Evolutionary conservation across 2,113 vertebrate species (phyloP).

Genomic region (Acrocephalus kingi): DNA sequence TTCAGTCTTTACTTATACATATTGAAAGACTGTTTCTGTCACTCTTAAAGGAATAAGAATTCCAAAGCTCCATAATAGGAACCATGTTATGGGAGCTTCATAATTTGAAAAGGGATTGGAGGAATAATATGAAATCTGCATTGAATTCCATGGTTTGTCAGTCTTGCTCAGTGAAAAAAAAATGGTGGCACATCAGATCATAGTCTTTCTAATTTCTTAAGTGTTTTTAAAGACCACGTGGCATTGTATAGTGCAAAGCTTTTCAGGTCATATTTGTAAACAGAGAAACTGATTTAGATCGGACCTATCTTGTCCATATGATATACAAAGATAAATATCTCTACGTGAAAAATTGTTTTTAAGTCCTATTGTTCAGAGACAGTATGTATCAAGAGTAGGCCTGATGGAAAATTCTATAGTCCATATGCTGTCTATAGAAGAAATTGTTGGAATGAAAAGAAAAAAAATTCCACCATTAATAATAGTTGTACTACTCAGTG

Average conservation of each 20-base stretch:
- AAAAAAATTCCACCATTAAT: not conserved
- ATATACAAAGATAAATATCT: not conserved
- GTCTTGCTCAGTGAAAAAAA: not conserved
- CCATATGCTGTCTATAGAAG: not conserved
- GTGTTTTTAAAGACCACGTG: not conserved
- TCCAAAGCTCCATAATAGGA: not conserved
- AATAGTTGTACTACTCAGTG: not conserved
- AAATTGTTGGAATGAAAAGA: not conserved
- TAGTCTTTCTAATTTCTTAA: not conserved
- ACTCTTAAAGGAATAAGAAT: not conserved
- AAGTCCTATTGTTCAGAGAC: not conserved
- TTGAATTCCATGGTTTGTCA: not conserved
- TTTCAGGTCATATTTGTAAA: not conserved
- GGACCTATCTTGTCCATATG: not conserved
- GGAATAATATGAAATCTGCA: not conserved
- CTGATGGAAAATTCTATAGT: not conserved
- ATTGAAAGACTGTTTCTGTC: not conserved
- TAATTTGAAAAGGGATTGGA: not conserved
- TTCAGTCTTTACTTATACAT: not conserved
- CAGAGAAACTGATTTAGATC: not conserved
- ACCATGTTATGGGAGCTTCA: not conserved
- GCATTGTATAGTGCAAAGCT: not conserved
- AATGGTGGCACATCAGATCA: not conserved
- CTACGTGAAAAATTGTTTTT: not conserved
- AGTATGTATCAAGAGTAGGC: not conserved